Base-by-base conservation (phyloP, 2,113 vertebrate genomes). In the Aix galericulata region DNA sequence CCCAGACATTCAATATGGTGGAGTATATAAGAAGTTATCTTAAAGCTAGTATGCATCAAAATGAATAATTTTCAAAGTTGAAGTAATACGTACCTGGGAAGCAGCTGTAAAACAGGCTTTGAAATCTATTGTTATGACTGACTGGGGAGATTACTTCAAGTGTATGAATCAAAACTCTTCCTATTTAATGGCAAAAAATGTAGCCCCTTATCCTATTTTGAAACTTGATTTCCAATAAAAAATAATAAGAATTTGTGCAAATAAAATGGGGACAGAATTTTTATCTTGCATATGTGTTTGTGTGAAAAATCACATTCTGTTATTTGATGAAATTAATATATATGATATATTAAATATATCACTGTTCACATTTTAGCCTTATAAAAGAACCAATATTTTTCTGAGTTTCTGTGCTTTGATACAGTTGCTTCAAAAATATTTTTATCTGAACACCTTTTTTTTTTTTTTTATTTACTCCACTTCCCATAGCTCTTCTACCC, bases 271-370 rank as follows among this genome's bases (percentile, higher is more conserved):
- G 13, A 67, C 1, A 50, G 7, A 32, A 40, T 9, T 75, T 90
- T 83, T 75, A 26, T 2, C 34, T 62, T 73, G 2, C 22, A 17
- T 40, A 4, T 13, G 27, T 2, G 0, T 8, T 23, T 36, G 3
- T 26, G 14, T 63, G 29, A 75, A 75, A 84, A 84, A 13, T 68
- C 52, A 10, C 22, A 23, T 66, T 3, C 10, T 60, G 9, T 20
- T 44, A 5, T 44, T 55, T 67, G n/a, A 67, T 44, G 38, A 13
- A 60, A 36, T 36, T 36, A 36, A 36, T 36, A 36, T 36, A 36
- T 36, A 36, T 36, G 36, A 36, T 36, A 36, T 36, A 36, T 36
- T 36, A 91, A 75, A 84, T 25, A 60, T 9, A n/a, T 0, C 4
- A 27, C 27, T 38, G 17, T 46, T 89, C 55, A 68, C 14, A 66